A percentile compares a stretch with the other conserved stretches of the same genome.
Evolutionary conservation across 2,888 invertebrate species (phyloP).

Genomic region (Microchrysa polita): DNA sequence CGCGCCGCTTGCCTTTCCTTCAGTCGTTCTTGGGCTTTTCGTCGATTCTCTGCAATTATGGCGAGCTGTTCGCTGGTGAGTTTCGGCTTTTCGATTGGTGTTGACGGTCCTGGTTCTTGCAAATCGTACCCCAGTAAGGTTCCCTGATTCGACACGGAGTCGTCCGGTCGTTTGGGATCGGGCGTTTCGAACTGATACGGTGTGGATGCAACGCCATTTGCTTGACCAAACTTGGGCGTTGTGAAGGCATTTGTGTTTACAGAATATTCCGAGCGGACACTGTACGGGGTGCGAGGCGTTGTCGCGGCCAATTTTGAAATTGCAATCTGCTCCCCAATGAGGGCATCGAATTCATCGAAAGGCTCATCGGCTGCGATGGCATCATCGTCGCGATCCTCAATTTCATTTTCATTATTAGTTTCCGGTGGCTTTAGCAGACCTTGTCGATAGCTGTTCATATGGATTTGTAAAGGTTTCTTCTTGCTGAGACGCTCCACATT

Average conservation of each 20-base stretch:
- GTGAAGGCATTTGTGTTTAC: conserved; percentile 52
- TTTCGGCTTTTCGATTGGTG: conserved; percentile 46
- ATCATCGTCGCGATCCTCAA: conserved; percentile 52
- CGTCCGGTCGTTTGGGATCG: background rate
- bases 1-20: conserved; percentile 62
- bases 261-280: conserved; percentile 12
- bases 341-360: conserved; percentile 72
- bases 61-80: conserved; percentile 73
- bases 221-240: conserved; percentile 58
- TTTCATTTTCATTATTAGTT: conserved; percentile 66
- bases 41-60: conserved; percentile 74
- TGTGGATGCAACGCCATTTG: conserved; percentile 58
- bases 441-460: conserved; percentile 74
- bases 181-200: conserved; percentile 52
- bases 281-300: conserved; percentile 21
- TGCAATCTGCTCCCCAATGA: conserved; percentile 73
- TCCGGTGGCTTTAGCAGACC: conserved; percentile 65
- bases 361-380: conserved; percentile 61
- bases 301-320: conserved; percentile 62
- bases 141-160: background rate
- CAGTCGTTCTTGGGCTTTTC: conserved; percentile 72
- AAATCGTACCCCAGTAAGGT: background rate
- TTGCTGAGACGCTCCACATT: conserved; percentile 80
- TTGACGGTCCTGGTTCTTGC: background rate
- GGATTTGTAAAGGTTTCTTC: conserved; percentile 80